A percentile compares a stretch with the other conserved stretches of the same genome.
Evolutionary conservation across 2,797 vertebrate genomes (phyloP).

Genomic region (Enteromius argenteus): DNA sequence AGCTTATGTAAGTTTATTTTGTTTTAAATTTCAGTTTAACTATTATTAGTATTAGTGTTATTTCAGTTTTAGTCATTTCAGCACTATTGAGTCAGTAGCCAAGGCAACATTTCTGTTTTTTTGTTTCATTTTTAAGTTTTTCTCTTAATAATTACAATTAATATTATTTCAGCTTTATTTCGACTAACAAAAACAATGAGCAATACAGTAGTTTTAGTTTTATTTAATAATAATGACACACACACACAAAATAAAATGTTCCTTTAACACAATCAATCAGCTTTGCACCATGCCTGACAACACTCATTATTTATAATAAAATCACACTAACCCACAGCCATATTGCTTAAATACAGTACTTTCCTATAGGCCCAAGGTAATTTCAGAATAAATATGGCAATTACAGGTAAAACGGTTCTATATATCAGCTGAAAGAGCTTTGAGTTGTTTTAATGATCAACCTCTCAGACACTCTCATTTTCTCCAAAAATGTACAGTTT

Average conservation of each 20-base stretch:
- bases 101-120: not conserved
- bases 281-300: not conserved
- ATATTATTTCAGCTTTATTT: not conserved
- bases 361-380: not conserved
- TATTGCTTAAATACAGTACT: conserved; percentile 10
- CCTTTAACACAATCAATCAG: not conserved
- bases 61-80: not conserved
- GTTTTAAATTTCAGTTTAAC: not conserved
- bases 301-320: not conserved
- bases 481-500: not conserved
- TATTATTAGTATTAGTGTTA: too few species aligned
- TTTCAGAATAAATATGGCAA: conserved; percentile 3
- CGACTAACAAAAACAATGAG: too few species aligned
- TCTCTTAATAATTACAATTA: not conserved
- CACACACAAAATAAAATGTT: not conserved
- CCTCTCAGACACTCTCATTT: conserved; percentile 35
- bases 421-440: conserved; percentile 56
- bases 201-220: too few species aligned
- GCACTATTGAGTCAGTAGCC: not conserved
- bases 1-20: not conserved
- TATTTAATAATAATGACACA: not conserved
- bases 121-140: not conserved
- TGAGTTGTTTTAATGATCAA: conserved; percentile 58
- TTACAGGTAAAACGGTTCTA: conserved; percentile 33
- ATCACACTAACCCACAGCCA: not conserved